Evolutionary conservation across 2,888 invertebrate species (phyloP).

Genomic region (Tubulanus polymorphus): DNA sequence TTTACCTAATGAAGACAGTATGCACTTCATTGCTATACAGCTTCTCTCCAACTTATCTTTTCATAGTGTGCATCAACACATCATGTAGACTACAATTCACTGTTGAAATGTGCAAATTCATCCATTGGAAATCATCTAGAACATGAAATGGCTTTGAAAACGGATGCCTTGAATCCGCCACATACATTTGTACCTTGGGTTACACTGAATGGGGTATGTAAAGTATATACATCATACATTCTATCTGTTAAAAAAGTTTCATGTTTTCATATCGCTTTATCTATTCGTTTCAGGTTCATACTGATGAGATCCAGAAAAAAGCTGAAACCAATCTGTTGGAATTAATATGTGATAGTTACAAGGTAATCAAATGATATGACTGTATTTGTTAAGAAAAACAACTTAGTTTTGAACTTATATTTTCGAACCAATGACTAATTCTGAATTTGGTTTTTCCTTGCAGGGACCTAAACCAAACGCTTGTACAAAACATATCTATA

Average conservation of each 20-base stretch:
- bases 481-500: too few relatives aligned
- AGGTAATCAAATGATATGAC: conserved; percentile 18
- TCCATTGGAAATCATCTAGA: conserved; percentile 37
- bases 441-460: too few relatives aligned
- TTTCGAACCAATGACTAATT: too few relatives aligned
- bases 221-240: not conserved
- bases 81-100: conserved; percentile 27
- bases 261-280: not conserved
- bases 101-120: conserved; percentile 36
- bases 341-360: conserved; percentile 35
- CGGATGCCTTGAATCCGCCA: conserved; percentile 36
- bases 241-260: not conserved
- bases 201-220: conserved; percentile 45
- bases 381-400: too few relatives aligned
- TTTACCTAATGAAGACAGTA: too few relatives aligned
- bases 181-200: conserved; percentile 51
- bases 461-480: too few relatives aligned
- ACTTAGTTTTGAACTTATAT: too few relatives aligned
- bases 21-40: too few relatives aligned
- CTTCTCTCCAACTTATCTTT: too few relatives aligned
- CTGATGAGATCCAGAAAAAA: conserved; percentile 33
- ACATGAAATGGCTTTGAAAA: conserved; percentile 46
- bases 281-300: conserved; percentile 31
- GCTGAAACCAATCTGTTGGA: conserved; percentile 30
- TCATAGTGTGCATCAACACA: too few relatives aligned